Base-by-base conservation (phyloP, 2,113 vertebrate genomes). In the Hassar affinis region DNA sequence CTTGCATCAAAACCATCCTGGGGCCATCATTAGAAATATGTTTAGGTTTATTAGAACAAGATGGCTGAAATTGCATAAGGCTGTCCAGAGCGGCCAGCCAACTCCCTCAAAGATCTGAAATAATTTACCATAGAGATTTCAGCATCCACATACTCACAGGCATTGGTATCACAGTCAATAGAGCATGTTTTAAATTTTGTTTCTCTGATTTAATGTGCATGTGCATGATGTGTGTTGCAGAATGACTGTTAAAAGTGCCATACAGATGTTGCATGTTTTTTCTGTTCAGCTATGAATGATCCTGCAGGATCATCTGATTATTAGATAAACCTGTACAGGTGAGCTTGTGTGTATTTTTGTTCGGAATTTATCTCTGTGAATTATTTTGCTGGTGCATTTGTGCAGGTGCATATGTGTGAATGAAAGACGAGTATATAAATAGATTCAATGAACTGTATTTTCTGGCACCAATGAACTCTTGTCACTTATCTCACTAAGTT, bases 21-120 rank as follows among this genome's bases (percentile, higher is more conserved):
- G 8, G 42, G 9, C 33, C 10, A 66, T 79, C n/a, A 49, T 30
- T 64, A 33, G 42, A 51, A 35, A 80, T 80, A 27, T 49, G 59
- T 35, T 51, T 18, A 30, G 57, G 25, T 22, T 80, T 68, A 52
- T 52, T 52, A 81, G 22, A 54, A 56, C 14, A 71, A 69, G 51
- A 71, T 81, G 79, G n/a, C 62, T 80, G 33, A 52, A 81, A 56
- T 81, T 81, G 33, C 62, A 68, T 66, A 51, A 52, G 12, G 59
- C 57, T 76, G 72, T 54, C 30, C 72, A 54, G 45, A 30, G 9
- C 22, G 49, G 27, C 14, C 27, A 54, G 72, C 3, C 59, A 20
- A 30, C 15, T 51, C 61, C 57, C 12, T 64, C 15, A 33, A 64
- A 79, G 57, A 79, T 51, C 12, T 30, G 5, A 33, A 66, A 33